Base-by-base conservation (phyloP, 2,888 invertebrate species). In the Tuta absoluta region DNA sequence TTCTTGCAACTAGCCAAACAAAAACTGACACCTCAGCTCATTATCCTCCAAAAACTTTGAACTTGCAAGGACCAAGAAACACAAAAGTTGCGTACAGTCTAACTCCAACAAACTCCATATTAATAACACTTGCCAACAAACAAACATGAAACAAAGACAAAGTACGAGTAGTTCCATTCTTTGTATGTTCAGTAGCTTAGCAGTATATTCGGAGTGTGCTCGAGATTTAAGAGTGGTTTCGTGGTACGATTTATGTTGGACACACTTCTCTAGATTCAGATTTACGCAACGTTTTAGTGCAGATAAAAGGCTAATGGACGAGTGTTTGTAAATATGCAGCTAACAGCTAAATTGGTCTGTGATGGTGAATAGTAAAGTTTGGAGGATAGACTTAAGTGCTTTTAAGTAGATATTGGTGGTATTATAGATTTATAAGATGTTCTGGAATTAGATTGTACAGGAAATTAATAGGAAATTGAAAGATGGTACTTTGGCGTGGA, bases 221-320 rank as follows among this genome's bases (percentile, higher is more conserved):
- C 64, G 37, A 48, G 64, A 66, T 67, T 67, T 65, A 66, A 66
- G 67, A 64, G 66, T 60, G 65, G 66, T 67, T 67, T 69, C 62
- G 60, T 62, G 59, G 51, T 53, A 62, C 61, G 65, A 68, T 67
- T 68, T 68, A 68, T 64, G 65, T 56, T 64, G 56, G 56, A 61
- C 60, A 28, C 51, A 65, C 66, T 63, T 38, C 59, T 48, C 53
- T 51, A 57, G 60, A 64, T 65, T 65, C 57, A 24, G 58, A 63
- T 63, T 63, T 63, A 63, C 56, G 63, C 57, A 63, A 57, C 45
- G 56, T 57, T 63, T 63, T 63, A 63, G 51, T 24, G 49, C 17
- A 62, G 62, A 62, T 62, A 62, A 62, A 62, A 62, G 28, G 17
- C 62, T 62, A 62, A 62, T 62, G 62, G 37, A 53, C 14, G 21